Evolutionary conservation across 1,140 invertebrate genomes (phyloP), one percentile per base, ranked within the genome.

Genomic region (Listronotus oregonensis): DNA sequence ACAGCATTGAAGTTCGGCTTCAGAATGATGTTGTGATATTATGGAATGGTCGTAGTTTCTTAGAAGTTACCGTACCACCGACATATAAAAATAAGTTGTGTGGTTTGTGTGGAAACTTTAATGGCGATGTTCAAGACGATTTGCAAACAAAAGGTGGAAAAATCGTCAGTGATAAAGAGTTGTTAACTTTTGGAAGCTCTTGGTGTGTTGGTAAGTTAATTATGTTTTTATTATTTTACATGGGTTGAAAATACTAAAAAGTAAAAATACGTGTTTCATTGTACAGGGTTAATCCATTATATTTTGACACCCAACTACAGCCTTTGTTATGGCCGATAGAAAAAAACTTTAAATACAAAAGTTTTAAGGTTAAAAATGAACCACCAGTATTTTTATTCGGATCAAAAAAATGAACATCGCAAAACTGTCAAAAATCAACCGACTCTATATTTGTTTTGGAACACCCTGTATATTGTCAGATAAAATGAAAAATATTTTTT

Each of bases 91-190:
- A 86, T 14, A 85, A 87, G 65, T 73, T 96, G 12, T 96, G 94
- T 73, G 96, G 96, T 18, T 79, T 98, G 0, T 98, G 96, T 76
- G 96, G 96, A 0, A 97, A 97, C 78, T n/a, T n/a, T 97, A 97
- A 96, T 79, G 87, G 86, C 9, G 79, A 90, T 5, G 85, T 87
- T 0, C 85, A 89, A 61, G 90, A 94, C 67, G 89, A 91, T n/a
- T n/a, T n/a, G n/a, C 88, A 82, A 42, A 88, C 87, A 4, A 83
- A 89, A 50, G 84, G 87, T 68, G 91, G 92, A n/a, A 0, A 80
- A 81, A 49, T 86, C 12, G 73, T n/a, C n/a, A n/a, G 72, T 14
- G 82, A 84, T 12, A 71, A 67, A 27, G 87, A 91, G 69, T 81
- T 89, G 1, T 85, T 88, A 84, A 84, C 46, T n/a, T 95, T 96